phyloP scores from a whole-genome alignment of 2,797 vertebrate genomes.

The Squalus acanthias region DNA sequence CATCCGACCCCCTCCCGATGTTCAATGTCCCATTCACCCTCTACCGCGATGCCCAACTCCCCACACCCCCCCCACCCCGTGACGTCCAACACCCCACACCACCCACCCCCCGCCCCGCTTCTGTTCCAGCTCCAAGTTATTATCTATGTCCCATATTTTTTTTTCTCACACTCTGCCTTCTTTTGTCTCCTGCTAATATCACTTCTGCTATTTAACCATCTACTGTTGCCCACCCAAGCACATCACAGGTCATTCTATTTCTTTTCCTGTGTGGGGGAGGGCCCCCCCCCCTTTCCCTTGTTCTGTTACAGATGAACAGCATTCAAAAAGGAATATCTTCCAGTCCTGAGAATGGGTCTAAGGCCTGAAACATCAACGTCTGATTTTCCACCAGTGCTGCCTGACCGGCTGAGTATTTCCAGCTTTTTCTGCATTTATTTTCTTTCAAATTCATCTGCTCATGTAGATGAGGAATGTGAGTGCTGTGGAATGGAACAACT shows the following conservation, averaged over 20 bases:
- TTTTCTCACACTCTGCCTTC: neutral
- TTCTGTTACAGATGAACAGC: neutral
- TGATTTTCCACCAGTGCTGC: neutral
- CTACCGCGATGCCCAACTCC: too few species aligned
- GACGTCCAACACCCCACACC: too few species aligned
- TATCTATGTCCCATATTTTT: too few species aligned
- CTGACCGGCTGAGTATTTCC: neutral
- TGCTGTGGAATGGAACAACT: neutral
- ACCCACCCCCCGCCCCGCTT: too few species aligned
- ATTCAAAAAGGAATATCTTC: too few species aligned
- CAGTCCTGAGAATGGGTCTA: neutral
- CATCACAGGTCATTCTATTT: too few species aligned
- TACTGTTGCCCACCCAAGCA: neutral
- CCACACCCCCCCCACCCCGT: too few species aligned
- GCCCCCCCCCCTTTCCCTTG: neutral
- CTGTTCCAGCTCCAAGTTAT: too few species aligned
- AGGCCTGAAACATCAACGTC: neutral
- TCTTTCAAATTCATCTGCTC: neutral
- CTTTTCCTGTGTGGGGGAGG: too few species aligned
- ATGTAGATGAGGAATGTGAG: neutral
- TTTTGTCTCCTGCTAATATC: neutral
- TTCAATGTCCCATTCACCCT: too few species aligned
- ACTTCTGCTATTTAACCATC: neutral
- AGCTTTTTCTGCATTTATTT: too few species aligned
- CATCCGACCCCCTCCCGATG: neutral